Evolutionary conservation across 2,888 invertebrate genomes (phyloP).

Genomic region (Endotricha flammealis): DNA sequence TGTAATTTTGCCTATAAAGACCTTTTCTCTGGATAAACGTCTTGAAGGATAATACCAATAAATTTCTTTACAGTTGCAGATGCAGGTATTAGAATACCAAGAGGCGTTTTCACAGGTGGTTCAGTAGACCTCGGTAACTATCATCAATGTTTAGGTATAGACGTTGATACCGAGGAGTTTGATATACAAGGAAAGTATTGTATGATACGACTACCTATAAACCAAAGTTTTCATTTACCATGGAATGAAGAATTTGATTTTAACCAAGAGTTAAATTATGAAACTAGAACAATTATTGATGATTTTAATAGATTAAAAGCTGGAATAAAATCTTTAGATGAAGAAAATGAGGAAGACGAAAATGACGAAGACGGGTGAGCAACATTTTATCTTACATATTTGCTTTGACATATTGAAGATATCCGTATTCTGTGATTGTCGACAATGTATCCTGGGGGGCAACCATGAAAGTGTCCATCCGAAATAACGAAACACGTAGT

Average conservation of each 20-base stretch:
- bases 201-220: conserved; percentile 30
- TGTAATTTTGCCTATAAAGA: too few species aligned
- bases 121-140: conserved; percentile 38
- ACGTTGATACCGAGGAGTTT: conserved; percentile 17
- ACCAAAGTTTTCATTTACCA: conserved; percentile 20
- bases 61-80: conserved; percentile 38
- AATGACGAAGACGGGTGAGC: too few species aligned
- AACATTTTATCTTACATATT: too few species aligned
- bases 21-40: too few species aligned
- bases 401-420: too few species aligned
- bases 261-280: not conserved
- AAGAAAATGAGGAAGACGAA: too few species aligned
- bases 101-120: conserved; percentile 32
- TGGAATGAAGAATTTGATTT: not conserved
- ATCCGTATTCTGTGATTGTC: too few species aligned
- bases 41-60: too few species aligned
- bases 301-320: not conserved
- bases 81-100: conserved; percentile 35
- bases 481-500: too few species aligned
- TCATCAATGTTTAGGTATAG: conserved; percentile 37
- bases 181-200: conserved; percentile 44
- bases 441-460: too few species aligned
- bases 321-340: not conserved
- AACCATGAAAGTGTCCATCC: too few species aligned
- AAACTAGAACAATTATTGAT: not conserved